Percentiles rank a stretch among this genome's conserved stretches.
Conservation (phyloP, 2,797 vertebrate genomes). For the Ciconia nigra region DNA sequence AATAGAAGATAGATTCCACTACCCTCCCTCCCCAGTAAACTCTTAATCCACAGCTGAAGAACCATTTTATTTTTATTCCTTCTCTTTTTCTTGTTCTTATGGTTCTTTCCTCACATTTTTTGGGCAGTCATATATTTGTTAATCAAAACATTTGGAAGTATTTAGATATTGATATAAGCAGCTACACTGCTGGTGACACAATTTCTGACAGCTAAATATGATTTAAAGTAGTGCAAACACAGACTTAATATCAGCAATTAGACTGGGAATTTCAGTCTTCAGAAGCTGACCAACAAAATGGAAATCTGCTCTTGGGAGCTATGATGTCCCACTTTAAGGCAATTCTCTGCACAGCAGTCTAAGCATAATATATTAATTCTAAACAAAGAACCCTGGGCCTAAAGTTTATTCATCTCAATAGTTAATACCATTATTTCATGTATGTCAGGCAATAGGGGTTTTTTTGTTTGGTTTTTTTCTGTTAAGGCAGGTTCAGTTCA, state of each 20-base stretch:
- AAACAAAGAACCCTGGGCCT: background rate
- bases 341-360: background rate
- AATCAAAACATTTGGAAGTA: background rate
- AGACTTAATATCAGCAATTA: background rate
- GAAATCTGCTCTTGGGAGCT: background rate
- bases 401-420: background rate
- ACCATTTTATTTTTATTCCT: background rate
- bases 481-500: background rate
- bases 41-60: background rate
- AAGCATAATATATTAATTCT: background rate
- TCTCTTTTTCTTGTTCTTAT: background rate
- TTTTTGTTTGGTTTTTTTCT: background rate
- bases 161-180: background rate
- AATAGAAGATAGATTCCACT: background rate
- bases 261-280: background rate
- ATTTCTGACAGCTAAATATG: background rate
- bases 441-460: rapidly evolving
- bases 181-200: background rate
- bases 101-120: background rate
- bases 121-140: background rate
- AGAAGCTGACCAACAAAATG: background rate
- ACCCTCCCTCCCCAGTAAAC: background rate
- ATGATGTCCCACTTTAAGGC: background rate
- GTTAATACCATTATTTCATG: background rate
- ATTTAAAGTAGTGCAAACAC: background rate